Conservation (phyloP, 2,888 invertebrate genomes). For the Agonopterix alstromeriana region DNA sequence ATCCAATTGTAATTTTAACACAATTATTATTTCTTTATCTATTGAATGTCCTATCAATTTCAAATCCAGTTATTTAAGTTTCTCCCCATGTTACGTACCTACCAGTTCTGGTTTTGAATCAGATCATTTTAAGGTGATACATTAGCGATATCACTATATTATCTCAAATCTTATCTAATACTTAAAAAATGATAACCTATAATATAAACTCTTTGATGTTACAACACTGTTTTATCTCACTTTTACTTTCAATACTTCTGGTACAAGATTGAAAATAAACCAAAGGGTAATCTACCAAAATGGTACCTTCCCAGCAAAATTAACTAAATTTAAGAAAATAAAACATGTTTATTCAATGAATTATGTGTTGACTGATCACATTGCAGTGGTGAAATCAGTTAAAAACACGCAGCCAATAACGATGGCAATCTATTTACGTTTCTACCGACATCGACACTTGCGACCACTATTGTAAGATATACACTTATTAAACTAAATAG, state of each 20-base stretch:
- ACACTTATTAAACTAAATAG: background rate
- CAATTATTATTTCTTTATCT: no score
- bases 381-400: constrained; percentile 61
- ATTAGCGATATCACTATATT: background rate
- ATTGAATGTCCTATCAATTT: no score
- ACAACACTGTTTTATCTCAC: constrained; percentile 27
- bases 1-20: no score
- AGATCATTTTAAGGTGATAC: background rate
- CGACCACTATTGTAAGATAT: background rate
- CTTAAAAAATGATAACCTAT: constrained; percentile 28
- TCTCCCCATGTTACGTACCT: no score
- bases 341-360: constrained; percentile 29
- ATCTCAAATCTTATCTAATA: constrained; percentile 24
- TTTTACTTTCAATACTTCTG: background rate
- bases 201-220: constrained; percentile 22
- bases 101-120: no score
- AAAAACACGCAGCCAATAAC: constrained; percentile 35
- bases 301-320: background rate
- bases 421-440: constrained; percentile 3
- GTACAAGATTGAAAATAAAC: no score
- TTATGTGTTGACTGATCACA: constrained; percentile 46
- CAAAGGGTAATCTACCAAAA: no score
- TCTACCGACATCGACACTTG: constrained; percentile 9
- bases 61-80: no score
- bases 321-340: constrained; percentile 5